These are phyloP conservation scores for Empidonax traillii DNA, from an alignment of 2,113 vertebrate species.

Conservation along the genomic window DNA sequence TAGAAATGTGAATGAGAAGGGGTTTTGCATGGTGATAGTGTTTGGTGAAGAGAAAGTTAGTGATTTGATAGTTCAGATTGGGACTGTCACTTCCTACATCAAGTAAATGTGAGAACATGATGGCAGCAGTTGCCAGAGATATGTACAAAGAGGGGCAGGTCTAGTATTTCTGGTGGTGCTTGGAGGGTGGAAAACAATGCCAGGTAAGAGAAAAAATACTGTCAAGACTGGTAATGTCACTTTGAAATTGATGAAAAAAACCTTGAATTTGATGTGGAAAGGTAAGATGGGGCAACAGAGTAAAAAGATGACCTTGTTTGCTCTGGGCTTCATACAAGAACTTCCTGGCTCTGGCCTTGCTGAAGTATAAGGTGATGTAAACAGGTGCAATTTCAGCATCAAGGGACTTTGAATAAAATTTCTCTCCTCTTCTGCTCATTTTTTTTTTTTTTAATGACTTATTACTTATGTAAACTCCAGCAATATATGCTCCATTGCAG, in stretches of 20 bases:
- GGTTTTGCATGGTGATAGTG: background rate
- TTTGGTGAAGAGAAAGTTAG: background rate
- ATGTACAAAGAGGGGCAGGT: background rate
- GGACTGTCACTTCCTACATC: background rate
- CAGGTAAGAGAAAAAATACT: background rate
- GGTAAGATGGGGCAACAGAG: background rate
- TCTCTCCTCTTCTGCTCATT: background rate
- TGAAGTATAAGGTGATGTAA: background rate
- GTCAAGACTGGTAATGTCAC: background rate
- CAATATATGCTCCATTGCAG: background rate
- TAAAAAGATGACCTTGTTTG: background rate
- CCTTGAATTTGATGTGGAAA: background rate
- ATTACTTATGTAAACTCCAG: background rate
- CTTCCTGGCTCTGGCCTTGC: background rate
- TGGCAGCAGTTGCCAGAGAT: rapidly evolving
- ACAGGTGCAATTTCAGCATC: background rate
- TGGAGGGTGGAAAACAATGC: background rate
- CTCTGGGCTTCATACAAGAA: background rate
- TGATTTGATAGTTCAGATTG: background rate
- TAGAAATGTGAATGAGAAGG: background rate
- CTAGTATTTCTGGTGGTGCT: background rate
- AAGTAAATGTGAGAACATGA: background rate
- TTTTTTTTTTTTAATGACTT: background rate
- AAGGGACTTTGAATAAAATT: background rate
- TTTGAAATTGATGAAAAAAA: background rate